Evolutionary conservation across 1,140 invertebrate genomes (phyloP), one percentile per base, ranked within the genome.

Genomic region (Eulimnadia texana): DNA sequence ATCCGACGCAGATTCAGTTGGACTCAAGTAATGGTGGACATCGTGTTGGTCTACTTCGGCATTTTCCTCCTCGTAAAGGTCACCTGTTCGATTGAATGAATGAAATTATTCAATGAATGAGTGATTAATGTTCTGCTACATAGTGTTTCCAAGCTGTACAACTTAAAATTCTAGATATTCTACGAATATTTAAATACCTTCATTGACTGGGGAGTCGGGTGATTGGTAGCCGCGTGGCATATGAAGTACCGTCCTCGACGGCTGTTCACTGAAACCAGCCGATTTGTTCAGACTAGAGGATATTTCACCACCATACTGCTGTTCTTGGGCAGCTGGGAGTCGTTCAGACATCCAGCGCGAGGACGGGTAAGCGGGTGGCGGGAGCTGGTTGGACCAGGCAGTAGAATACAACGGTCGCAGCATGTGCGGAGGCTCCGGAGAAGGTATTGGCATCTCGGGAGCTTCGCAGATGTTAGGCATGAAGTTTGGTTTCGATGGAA

Each of bases 381-480:
- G 81, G 28, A 84, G 67, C 67, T 85, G 83, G 20, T 79, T 83
- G 16, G 82, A 82, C 84, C 84, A 86, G 53, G 83, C 73, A 0
- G 81, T 78, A 3, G 81, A 80, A 65, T 84, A 85, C 23, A 81
- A 79, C 0, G 83, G 81, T 65, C 83, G 82, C 27, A 64, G 47
- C 16, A 65, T 84, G 82, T 16, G 85, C 71, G 71, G 84, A 79
- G 0, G 82, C 77, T 67, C 83, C 82, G 66, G 82, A 81, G 57
- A 84, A 82, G 62, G 66, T 19, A 85, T 80, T 20, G 84, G 70
- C 16, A 81, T 75, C 56, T 82, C 82, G 2, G 72, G 73, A n/a
- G 76, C 75, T 64, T 65, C 67, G 54, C 65, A 66, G 50, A 69
- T 69, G 64, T 69, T 69, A 20, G 68, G 68, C 59, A 67, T 61